Base-by-base conservation (phyloP, 2,888 invertebrate species). In the Drepana falcataria region DNA sequence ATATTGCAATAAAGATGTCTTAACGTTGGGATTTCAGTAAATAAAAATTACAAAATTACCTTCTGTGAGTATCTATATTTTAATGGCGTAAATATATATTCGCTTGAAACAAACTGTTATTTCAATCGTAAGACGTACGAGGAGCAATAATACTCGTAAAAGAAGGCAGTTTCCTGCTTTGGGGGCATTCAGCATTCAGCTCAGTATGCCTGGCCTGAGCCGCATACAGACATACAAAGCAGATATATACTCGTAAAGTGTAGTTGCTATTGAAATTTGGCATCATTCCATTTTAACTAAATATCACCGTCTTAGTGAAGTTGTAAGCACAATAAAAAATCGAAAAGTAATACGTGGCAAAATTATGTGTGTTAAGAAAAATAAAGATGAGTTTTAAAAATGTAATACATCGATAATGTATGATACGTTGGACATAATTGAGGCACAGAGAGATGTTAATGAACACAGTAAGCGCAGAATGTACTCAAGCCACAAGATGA, bases 241-340 rank as follows among this genome's bases (percentile, higher is more conserved):
- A 49, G 59, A 60, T 60, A 63, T 59, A 60, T 60, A 64, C 54
- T 67, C 69, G 65, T 67, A 65, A 66, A 74, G 53, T 65, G 60
- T 64, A 69, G 64, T 72, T 73, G 70, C 74, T 76, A 78, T 75
- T 75, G 70, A 76, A 72, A 74, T 61, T 84, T 84, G 82, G 85
- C 84, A 79, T 68, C 64, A 69, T 69, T 84, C 82, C 83, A 83
- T 74, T 70, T 68, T 66, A 73, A 74, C 73, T 77, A 77, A 81
- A 79, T 75, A 75, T 72, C 70, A 71, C 68, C 67, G 68, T 67
- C 71, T 74, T 69, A 69, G 69, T 73, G 71, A 68, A 71, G 66
- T 69, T 66, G 66, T 68, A 65, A 66, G 69, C 75, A 76, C 6
- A 9, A 78, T 73, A 81, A 77, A 71, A 76, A 72, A 71, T 71